Percentiles rank a stretch among this genome's conserved stretches.
These are phyloP conservation scores for Pantelozetes paolii DNA, from an alignment of 2,888 invertebrate genomes.

Conservation along the genomic window DNA sequence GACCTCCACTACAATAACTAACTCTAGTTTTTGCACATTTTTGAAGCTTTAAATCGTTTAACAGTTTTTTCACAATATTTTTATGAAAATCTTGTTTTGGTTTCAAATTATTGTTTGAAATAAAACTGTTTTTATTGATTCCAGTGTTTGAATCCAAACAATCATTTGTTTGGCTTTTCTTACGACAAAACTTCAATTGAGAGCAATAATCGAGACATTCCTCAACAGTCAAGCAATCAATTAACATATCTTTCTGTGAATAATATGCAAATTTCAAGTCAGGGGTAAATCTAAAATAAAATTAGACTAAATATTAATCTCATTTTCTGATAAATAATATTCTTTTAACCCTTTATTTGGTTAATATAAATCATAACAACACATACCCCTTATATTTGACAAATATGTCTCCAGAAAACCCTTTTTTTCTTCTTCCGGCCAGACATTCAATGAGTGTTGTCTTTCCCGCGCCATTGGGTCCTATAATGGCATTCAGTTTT, in stretches of 20 bases:
- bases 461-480: conserved; percentile 43
- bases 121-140: no score
- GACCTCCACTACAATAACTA: conserved; percentile 74
- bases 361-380: background rate
- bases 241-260: conserved; percentile 37
- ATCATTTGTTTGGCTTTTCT: background rate
- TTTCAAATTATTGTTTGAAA: no score
- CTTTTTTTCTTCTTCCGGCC: conserved; percentile 34
- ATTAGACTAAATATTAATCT: no score
- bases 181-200: conserved; percentile 7
- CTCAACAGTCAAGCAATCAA: conserved; percentile 36
- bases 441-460: conserved; percentile 42
- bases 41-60: conserved; percentile 37
- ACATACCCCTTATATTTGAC: conserved; percentile 40
- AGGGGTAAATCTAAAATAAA: conserved; percentile 12
- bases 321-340: no score
- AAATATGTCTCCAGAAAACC: conserved; percentile 38
- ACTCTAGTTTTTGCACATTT: conserved; percentile 69
- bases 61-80: conserved; percentile 6
- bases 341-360: no score
- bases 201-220: conserved; percentile 38
- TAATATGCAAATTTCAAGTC: conserved; percentile 42
- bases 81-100: no score
- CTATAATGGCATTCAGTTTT: conserved; percentile 42
- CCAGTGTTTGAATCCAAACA: background rate